Percentiles rank a stretch among this genome's conserved stretches.
These are phyloP conservation scores for Laothoe populi DNA, from an alignment of 2,888 invertebrate genomes.

Conservation along the genomic window DNA sequence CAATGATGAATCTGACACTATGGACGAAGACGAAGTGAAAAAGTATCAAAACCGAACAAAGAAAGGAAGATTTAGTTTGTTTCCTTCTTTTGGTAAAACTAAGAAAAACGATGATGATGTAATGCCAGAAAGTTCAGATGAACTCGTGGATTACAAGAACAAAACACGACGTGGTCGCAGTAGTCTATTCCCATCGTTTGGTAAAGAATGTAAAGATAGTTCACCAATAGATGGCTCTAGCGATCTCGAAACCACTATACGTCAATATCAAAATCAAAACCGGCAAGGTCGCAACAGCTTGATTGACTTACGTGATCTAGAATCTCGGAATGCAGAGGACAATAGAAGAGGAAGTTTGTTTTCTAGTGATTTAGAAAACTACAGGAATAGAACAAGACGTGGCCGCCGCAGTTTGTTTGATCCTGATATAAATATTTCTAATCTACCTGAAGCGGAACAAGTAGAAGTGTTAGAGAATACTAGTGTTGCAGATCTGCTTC, in stretches of 20 bases:
- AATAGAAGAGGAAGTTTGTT: conserved; percentile 51
- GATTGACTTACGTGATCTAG: conserved; percentile 57
- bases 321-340: conserved; percentile 50
- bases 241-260: conserved; percentile 72
- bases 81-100: conserved; percentile 73
- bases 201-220: conserved; percentile 70
- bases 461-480: conserved; percentile 91
- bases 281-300: conserved; percentile 62
- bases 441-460: conserved; percentile 74
- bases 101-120: conserved; percentile 69
- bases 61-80: conserved; percentile 72
- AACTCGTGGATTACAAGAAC: conserved; percentile 73
- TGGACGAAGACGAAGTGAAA: conserved; percentile 73
- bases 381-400: conserved; percentile 68
- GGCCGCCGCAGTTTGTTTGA: conserved; percentile 78
- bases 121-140: conserved; percentile 76
- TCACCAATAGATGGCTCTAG: conserved; percentile 56
- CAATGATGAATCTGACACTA: conserved; percentile 68
- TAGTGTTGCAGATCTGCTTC: conserved; percentile 91
- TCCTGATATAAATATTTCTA: conserved; percentile 70
- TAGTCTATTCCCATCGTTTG: conserved; percentile 76
- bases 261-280: conserved; percentile 68
- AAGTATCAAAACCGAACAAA: conserved; percentile 74
- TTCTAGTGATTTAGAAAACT: conserved; percentile 66
- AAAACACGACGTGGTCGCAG: conserved; percentile 69